These are phyloP conservation scores for Ariolimax columbianus DNA, from an alignment of 2,888 invertebrate species.

Conservation along the genomic window DNA sequence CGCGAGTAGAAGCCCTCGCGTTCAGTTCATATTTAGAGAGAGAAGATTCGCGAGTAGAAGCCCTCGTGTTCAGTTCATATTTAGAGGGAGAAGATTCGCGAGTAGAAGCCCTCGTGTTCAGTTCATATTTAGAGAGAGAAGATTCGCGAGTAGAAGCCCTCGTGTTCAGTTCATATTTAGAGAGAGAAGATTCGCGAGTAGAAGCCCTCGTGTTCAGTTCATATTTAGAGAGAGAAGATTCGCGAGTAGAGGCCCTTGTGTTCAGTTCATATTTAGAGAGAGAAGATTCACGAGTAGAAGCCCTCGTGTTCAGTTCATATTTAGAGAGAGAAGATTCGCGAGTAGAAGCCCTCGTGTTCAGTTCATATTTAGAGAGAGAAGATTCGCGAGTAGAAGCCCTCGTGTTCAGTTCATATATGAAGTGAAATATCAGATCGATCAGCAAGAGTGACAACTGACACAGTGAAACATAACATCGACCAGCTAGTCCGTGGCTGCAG, in stretches of 20 bases:
- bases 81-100: constrained; percentile 54
- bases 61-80: background rate
- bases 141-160: constrained; percentile 66
- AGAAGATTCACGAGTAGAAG: constrained; percentile 74
- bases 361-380: background rate
- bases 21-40: background rate
- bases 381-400: constrained; percentile 68
- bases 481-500: too few relatives aligned
- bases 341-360: background rate
- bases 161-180: constrained; percentile 77
- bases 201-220: constrained; percentile 75
- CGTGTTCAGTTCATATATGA: too few relatives aligned
- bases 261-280: constrained; percentile 77
- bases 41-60: constrained; percentile 55
- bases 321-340: constrained; percentile 62
- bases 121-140: constrained; percentile 77
- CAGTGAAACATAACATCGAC: too few relatives aligned
- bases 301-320: background rate
- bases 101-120: constrained; percentile 69
- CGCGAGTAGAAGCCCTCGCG: background rate
- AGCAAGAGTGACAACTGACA: too few relatives aligned
- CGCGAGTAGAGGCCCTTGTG: constrained; percentile 68
- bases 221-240: constrained; percentile 76
- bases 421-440: too few relatives aligned
- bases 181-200: constrained; percentile 75